These are phyloP conservation scores for Bergia puertoricense DNA, from an alignment of 92 coral and sea anemone genomes.

Conservation along the genomic window DNA sequence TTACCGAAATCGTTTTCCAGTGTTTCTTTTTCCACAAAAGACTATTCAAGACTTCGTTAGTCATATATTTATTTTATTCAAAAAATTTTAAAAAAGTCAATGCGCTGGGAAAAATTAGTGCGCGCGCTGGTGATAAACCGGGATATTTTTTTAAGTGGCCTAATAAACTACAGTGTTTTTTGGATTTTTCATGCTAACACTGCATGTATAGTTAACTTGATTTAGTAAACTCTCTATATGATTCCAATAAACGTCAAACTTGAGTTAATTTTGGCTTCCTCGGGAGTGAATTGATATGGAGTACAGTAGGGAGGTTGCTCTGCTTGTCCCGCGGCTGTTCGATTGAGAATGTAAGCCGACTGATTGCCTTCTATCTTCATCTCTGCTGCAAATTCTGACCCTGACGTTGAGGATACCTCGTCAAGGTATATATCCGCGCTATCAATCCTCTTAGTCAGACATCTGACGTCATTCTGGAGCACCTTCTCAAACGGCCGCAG, in stretches of 20 bases:
- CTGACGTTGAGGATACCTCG: conserved; percentile 59
- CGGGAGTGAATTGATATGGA: conserved; percentile 36
- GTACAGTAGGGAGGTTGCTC: background rate
- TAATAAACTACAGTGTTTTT: background rate
- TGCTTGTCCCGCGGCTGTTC: conserved; percentile 1
- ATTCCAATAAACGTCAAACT: conserved; percentile 90
- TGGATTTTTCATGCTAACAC: background rate
- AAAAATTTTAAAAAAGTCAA: too few relatives aligned
- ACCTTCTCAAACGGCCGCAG: conserved; percentile 2
- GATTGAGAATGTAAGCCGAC: conserved; percentile 13
- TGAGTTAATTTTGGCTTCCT: conserved; percentile 58
- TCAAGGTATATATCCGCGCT: conserved; percentile 57
- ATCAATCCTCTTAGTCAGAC: conserved; percentile 25
- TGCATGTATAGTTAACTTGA: background rate
- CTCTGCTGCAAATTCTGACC: conserved; percentile 45
- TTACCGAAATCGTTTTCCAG: too few relatives aligned
- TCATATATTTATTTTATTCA: too few relatives aligned
- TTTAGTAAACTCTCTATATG: conserved; percentile 43
- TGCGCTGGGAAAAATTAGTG: too few relatives aligned
- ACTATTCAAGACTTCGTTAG: too few relatives aligned
- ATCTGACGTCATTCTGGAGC: conserved; percentile 9
- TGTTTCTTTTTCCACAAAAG: too few relatives aligned
- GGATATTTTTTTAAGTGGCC: too few relatives aligned
- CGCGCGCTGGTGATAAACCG: too few relatives aligned
- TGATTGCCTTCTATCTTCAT: conserved; percentile 24